Evolutionary conservation across 2,888 invertebrate genomes (phyloP).

Genomic region (Mesorhabditis spiculigera): DNA sequence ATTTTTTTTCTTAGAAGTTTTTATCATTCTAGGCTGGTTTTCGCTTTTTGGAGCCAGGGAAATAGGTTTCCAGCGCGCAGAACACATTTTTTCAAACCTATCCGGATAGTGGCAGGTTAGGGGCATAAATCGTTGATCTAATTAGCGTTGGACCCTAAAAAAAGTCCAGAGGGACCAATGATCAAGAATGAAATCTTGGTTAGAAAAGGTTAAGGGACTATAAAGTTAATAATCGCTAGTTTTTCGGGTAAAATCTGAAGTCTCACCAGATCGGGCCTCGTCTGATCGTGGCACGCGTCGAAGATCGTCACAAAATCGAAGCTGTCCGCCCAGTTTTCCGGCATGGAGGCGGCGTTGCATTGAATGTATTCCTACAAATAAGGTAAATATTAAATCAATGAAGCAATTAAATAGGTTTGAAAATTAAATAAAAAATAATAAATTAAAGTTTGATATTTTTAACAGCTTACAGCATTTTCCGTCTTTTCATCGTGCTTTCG

Average conservation of each 20-base stretch:
- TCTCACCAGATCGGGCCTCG: constrained; percentile 32
- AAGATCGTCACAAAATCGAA: constrained; percentile 29
- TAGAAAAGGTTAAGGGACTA: too few relatives aligned
- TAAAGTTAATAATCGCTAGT: too few relatives aligned
- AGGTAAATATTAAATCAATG: too few relatives aligned
- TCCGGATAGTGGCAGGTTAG: too few relatives aligned
- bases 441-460: constrained; percentile 13
- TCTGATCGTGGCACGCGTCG: constrained; percentile 32
- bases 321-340: constrained; percentile 7
- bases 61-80: too few relatives aligned
- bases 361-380: neutral
- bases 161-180: too few relatives aligned
- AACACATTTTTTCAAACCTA: too few relatives aligned
- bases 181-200: too few relatives aligned
- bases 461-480: neutral
- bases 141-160: too few relatives aligned
- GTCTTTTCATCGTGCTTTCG: constrained; percentile 6
- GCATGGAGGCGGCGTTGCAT: neutral
- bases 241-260: neutral
- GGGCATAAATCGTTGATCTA: neutral
- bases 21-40: too few relatives aligned
- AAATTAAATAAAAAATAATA: constrained; percentile 5
- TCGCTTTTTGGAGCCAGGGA: too few relatives aligned
- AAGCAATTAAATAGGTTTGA: constrained; percentile 8
- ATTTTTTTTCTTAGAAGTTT: neutral